phyloP scores from a whole-genome alignment of 2,113 vertebrate genomes.

The Aplodontia rufa region DNA sequence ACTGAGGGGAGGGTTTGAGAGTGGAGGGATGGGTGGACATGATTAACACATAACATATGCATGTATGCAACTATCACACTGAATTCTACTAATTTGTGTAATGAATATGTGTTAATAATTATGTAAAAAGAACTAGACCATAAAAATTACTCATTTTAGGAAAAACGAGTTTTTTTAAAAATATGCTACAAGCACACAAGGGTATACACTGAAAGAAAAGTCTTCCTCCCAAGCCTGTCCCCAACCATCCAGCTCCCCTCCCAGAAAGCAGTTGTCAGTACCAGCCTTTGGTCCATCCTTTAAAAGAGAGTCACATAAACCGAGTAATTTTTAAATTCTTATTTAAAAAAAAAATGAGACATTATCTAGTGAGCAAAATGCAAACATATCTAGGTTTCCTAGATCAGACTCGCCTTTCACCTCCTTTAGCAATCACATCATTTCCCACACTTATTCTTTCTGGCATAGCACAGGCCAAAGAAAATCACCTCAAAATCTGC shows the following conservation, averaged over 20 bases:
- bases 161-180: background rate
- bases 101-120: no score
- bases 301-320: background rate
- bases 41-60: no score
- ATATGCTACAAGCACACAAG: background rate
- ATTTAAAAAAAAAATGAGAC: background rate
- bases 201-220: background rate
- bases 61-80: no score
- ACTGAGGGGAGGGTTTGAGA: background rate
- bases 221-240: background rate
- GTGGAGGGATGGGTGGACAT: no score
- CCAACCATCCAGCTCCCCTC: background rate
- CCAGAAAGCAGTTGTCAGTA: background rate
- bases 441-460: slow-evolving; percentile 69
- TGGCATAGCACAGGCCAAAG: slow-evolving; percentile 60
- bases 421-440: slow-evolving; percentile 69
- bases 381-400: background rate
- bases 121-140: no score
- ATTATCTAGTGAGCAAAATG: background rate
- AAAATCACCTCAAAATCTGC: slow-evolving; percentile 74
- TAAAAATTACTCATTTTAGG: no score
- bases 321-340: background rate
- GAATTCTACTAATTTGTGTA: no score
- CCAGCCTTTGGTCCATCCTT: background rate
- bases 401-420: slow-evolving; percentile 58